Percentiles rank a stretch among this genome's conserved stretches.
phyloP scores from a whole-genome alignment of 2,797 vertebrate genomes.

The Glyptemys insculpta region DNA sequence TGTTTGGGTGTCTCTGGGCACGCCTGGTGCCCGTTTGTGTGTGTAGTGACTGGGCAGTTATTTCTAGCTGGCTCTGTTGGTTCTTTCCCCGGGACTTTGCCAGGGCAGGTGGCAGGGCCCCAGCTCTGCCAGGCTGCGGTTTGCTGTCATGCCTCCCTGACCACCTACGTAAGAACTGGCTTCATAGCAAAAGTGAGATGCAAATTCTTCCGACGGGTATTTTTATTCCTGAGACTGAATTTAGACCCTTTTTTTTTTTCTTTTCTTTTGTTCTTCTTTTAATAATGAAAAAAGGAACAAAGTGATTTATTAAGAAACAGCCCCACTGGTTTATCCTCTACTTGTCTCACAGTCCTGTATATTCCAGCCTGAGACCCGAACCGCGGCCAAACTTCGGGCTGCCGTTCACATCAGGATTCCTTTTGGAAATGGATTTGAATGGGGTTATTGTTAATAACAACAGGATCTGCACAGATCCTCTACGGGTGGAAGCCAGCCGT shows the following conservation, averaged over 20 bases:
- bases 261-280: slow-evolving; percentile 10
- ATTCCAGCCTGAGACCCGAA: background rate
- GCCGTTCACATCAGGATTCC: background rate
- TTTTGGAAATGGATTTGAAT: background rate
- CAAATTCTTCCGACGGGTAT: slow-evolving; percentile 56
- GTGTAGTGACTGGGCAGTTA: background rate
- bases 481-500: background rate
- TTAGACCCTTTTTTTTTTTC: slow-evolving; percentile 43
- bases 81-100: slow-evolving; percentile 9
- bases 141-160: background rate
- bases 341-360: background rate
- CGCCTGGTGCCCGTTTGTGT: too few species aligned
- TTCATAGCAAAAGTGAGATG: slow-evolving; percentile 63
- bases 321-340: background rate
- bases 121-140: background rate
- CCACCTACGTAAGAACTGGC: background rate
- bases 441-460: accelerated
- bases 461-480: background rate
- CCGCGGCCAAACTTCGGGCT: too few species aligned
- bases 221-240: slow-evolving; percentile 43
- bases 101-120: background rate
- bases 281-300: slow-evolving; percentile 71
- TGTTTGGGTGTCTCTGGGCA: background rate
- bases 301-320: slow-evolving; percentile 37
- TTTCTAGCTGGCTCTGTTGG: background rate